A percentile compares a stretch with the other conserved stretches of the same genome.
phyloP scores from a whole-genome alignment of 2,888 invertebrate genomes.

The Phorcus lineatus region DNA sequence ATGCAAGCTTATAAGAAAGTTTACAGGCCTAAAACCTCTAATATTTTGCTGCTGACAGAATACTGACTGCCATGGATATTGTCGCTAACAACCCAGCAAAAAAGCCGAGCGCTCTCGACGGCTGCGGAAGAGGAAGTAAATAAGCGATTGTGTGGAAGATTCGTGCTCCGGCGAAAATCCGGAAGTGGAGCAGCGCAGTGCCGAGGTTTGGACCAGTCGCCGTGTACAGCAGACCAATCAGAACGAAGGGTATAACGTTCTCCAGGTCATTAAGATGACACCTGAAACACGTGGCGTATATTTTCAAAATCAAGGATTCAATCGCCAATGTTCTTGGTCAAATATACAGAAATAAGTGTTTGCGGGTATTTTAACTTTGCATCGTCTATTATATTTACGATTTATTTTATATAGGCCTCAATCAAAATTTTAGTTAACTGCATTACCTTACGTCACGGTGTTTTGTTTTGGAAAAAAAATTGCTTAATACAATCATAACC shows the following conservation, averaged over 20 bases:
- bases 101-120: slow-evolving; percentile 78
- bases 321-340: no score
- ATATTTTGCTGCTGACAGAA: neutral
- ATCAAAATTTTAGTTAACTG: no score
- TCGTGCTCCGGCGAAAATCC: slow-evolving; percentile 79
- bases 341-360: no score
- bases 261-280: slow-evolving; percentile 85
- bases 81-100: slow-evolving; percentile 76
- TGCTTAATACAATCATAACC: no score
- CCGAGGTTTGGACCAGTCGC: slow-evolving; percentile 79
- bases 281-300: slow-evolving; percentile 75
- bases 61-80: slow-evolving; percentile 77
- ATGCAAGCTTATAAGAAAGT: no score
- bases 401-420: no score
- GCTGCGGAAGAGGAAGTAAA: slow-evolving; percentile 81
- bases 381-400: no score
- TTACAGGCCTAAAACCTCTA: neutral
- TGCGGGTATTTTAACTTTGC: no score
- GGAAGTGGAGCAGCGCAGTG: slow-evolving; percentile 79
- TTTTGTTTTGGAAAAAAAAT: no score
- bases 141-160: slow-evolving; percentile 82
- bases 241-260: slow-evolving; percentile 83
- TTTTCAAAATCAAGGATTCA: neutral
- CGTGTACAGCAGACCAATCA: slow-evolving; percentile 80
- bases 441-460: no score